A percentile compares a stretch with the other conserved stretches of the same genome.
Conservation (phyloP, 64 coral and sea anemone species). For the Exaiptasia diaphana region DNA sequence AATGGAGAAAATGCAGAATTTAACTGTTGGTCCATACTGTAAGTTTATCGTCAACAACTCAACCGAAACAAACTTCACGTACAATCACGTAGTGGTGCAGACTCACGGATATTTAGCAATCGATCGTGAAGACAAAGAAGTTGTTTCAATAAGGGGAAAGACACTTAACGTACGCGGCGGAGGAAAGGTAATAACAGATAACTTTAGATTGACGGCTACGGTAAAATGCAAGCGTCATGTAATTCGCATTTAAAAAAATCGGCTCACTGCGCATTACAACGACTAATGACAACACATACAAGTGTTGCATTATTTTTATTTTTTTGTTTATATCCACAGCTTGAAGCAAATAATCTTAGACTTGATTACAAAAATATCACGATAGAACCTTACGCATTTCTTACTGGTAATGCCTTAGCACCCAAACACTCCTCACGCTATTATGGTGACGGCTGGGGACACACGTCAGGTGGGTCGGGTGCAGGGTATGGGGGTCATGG, state of each 20-base stretch:
- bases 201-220: no score
- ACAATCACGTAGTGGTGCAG: slow-evolving; percentile 78
- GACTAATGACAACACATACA: no score
- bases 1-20: slow-evolving; percentile 62
- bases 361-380: slow-evolving; percentile 53
- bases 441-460: neutral
- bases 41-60: slow-evolving; percentile 68
- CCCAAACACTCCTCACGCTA: neutral
- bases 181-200: slow-evolving; percentile 46
- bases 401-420: neutral
- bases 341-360: slow-evolving; percentile 7
- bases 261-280: no score
- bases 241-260: no score
- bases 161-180: slow-evolving; percentile 87
- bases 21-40: slow-evolving; percentile 86
- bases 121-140: slow-evolving; percentile 28
- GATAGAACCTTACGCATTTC: slow-evolving; percentile 20
- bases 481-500: slow-evolving; percentile 43
- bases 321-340: neutral
- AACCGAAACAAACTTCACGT: slow-evolving; percentile 57
- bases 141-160: slow-evolving; percentile 41
- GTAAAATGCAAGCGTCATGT: no score
- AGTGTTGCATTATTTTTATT: neutral
- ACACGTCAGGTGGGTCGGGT: neutral
- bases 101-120: slow-evolving; percentile 64